Base-by-base conservation (phyloP, 2,888 invertebrate genomes). In the Homarus gammarus region DNA sequence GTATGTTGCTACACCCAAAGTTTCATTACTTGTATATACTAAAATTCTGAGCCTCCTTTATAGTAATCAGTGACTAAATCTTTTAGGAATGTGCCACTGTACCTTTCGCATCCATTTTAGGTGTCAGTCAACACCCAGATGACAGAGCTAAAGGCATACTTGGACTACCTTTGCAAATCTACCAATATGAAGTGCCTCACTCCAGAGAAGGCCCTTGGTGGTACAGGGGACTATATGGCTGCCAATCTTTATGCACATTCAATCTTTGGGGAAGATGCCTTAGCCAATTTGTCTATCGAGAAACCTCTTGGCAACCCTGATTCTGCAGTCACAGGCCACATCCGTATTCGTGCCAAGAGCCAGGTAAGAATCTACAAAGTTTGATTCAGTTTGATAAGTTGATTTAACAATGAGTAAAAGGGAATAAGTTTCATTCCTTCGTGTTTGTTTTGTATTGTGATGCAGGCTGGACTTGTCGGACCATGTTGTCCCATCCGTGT, bases 101-200 rank as follows among this genome's bases (percentile, higher is more conserved):
- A 27, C 27, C 27, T 64, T 27, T 27, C 27, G 0, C 61, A 2
- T 64, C 5, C 8, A 27, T 27, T 75, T 73, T 92, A 95, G 94
- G 96, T 98, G 70, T 96, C 98, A 0, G 99, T 99, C 1, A 98
- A 98, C 94, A 99, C 99, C 0, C 96, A 96, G 81, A 96, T 99
- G 92, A 97, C 97, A 0, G 99, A 99, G 94, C 95, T 99, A 88
- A 96, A 97, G 92, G 98, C 98, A 92, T 99, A 99, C 94, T 95
- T 99, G 86, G 96, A 97, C 91, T 98, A 99, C 93, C 95, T 99
- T 83, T 95, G 99, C 87, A 96, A 96, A 92, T 97, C 98, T 93
- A 99, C 99, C 91, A 99, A 99, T 94, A 99, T 99, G 99, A 98
- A 98, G 93, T 99, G 99, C 93, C 95, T 99, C 89, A 99, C 99